A percentile compares a stretch with the other conserved stretches of the same genome.
Evolutionary conservation across 2,797 vertebrate species (phyloP).

Genomic region (Chelidonichthys spinosus): DNA sequence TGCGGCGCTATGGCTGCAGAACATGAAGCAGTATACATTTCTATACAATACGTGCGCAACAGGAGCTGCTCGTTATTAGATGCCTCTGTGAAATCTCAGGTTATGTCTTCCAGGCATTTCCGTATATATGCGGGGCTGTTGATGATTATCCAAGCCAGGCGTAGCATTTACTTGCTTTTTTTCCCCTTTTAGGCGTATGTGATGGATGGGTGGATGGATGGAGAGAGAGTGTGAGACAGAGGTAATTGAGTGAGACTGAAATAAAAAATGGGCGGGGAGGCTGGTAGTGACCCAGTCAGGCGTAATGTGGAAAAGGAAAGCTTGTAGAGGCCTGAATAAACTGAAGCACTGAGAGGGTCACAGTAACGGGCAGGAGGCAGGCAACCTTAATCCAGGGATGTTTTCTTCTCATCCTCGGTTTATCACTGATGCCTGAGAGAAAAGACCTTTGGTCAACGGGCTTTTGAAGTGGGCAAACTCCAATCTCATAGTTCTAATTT

Average conservation of each 20-base stretch:
- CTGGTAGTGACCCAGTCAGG: conserved; percentile 23
- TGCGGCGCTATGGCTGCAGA: conserved; percentile 1
- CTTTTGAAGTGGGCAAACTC: conserved; percentile 12
- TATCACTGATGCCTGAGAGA: conserved; percentile 46
- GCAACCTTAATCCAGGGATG: conserved; percentile 45
- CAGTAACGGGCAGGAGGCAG: conserved; percentile 47
- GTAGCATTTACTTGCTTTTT: conserved; percentile 6
- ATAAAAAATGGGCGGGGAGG: conserved; percentile 38
- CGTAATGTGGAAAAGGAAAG: conserved; percentile 53
- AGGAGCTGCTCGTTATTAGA: not conserved
- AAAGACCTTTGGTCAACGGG: conserved; percentile 34
- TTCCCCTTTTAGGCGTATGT: not conserved
- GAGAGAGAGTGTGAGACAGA: not conserved
- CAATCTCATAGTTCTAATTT: not conserved
- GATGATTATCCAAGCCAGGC: not conserved
- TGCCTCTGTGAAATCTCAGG: conserved; percentile 14
- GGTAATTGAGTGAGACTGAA: conserved; percentile 18
- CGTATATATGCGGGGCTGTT: not conserved
- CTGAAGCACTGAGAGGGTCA: conserved; percentile 38
- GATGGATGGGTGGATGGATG: not conserved
- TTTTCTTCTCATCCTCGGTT: conserved; percentile 55
- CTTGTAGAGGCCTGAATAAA: conserved; percentile 51
- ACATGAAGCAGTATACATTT: not conserved
- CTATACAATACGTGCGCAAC: not conserved
- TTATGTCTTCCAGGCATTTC: conserved; percentile 2